Evolutionary conservation across 2,888 invertebrate genomes (phyloP), one percentile per base, ranked within the genome.

Genomic region (Eupithecia subfuscata): DNA sequence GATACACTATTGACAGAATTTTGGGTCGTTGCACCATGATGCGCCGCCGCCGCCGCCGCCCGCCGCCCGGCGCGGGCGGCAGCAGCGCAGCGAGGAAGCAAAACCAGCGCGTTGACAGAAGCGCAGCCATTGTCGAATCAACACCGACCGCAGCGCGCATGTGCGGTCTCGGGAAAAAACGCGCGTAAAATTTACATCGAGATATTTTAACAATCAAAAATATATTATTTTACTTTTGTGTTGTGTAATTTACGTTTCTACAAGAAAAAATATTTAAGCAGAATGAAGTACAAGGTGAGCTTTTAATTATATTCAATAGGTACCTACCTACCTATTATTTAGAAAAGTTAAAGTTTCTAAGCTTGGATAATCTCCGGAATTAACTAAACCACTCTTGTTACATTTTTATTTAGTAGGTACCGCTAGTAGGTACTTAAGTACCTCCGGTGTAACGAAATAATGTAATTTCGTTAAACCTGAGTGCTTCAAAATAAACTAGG

Each of bases 211-310:
- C 25, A 63, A 25, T 74, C 16, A 16, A 65, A n/a, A 40, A 43
- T n/a, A n/a, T n/a, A n/a, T 0, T 45, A 11, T 71, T 70, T 64
- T 40, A 48, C 69, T 72, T 67, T 73, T 74, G 82, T 85, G 84
- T 79, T 83, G 84, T 84, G 79, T 68, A 18, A 45, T 60, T 22
- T 65, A 69, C 71, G 45, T n/a, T 30, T 64, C 12, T 40, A 34
- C 22, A 40, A 71, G 69, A 77, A 75, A 74, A 77, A 70, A 71
- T 74, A 79, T 76, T 77, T 25, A 12, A 25, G 12, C 79, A 89
- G 76, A 82, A 93, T 93, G 93, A 93, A 92, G 82, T 93, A 93
- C 83, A 92, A 92, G 92, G 93, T 93, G 85, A 86, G 89, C 81
- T 14, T 60, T 80, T 76, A 80, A 73, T 71, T 16, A 30, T 30